Evolutionary conservation across 2,113 vertebrate genomes (phyloP).

Genomic region (Danio rerio): GRCz12tu NC_133186.1:29747001-29747500

Average conservation of each 20-base stretch:
- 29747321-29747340: conserved; percentile 92
- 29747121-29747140: too few species aligned
- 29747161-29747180: too few species aligned
- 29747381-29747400: conserved; percentile 84
- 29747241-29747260: neutral
- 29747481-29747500: conserved; percentile 80
- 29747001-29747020: too few species aligned
- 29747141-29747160: too few species aligned
- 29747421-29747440: conserved; percentile 91
- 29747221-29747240: too few species aligned
- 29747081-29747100: too few species aligned
- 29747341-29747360: conserved; percentile 88
- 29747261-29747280: conserved; percentile 78
- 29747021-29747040: too few species aligned
- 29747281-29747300: conserved; percentile 82
- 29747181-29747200: too few species aligned
- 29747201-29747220: too few species aligned
- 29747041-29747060: too few species aligned
- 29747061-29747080: too few species aligned
- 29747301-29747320: conserved; percentile 74
- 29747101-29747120: too few species aligned
- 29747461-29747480: conserved; percentile 92
- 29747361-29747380: conserved; percentile 96
- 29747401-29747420: conserved; percentile 82
- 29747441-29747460: conserved; percentile 85